Evolutionary conservation across 2,113 vertebrate species (phyloP).

Genomic region (Vireo altiloquus): DNA sequence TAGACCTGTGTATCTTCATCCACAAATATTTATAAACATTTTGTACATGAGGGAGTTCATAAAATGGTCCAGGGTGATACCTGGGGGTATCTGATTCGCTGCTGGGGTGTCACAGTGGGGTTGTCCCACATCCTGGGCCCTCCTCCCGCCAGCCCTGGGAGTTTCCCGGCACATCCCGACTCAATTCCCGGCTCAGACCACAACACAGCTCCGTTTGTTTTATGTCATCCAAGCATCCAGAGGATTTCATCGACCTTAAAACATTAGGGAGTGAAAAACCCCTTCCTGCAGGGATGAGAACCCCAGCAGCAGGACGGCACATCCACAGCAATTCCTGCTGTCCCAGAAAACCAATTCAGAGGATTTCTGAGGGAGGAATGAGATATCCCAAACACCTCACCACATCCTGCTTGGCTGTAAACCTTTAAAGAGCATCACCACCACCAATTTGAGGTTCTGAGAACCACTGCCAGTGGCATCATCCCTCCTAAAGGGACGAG

Average conservation of each 20-base stretch:
- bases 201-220: fast-evolving
- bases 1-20: constrained; percentile 64
- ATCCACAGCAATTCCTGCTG: neutral
- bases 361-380: neutral
- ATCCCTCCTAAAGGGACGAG: neutral
- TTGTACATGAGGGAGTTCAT: constrained; percentile 52
- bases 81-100: neutral
- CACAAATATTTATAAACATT: constrained; percentile 70
- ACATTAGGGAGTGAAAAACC: neutral
- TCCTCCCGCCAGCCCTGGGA: neutral
- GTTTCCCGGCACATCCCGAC: neutral
- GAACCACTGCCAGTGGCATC: neutral
- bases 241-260: neutral
- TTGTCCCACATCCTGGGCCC: neutral
- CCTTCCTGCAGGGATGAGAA: neutral
- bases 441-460: neutral
- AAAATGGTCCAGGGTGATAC: neutral
- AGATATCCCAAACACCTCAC: neutral
- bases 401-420: neutral
- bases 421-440: neutral
- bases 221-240: neutral
- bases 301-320: neutral
- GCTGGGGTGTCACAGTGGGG: neutral
- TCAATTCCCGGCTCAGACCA: neutral
- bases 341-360: neutral